A percentile compares a stretch with the other conserved stretches of the same genome.
These are phyloP conservation scores for Drosophila parvula DNA, from an alignment of 1,140 invertebrate species.

Conservation along the genomic window DNA sequence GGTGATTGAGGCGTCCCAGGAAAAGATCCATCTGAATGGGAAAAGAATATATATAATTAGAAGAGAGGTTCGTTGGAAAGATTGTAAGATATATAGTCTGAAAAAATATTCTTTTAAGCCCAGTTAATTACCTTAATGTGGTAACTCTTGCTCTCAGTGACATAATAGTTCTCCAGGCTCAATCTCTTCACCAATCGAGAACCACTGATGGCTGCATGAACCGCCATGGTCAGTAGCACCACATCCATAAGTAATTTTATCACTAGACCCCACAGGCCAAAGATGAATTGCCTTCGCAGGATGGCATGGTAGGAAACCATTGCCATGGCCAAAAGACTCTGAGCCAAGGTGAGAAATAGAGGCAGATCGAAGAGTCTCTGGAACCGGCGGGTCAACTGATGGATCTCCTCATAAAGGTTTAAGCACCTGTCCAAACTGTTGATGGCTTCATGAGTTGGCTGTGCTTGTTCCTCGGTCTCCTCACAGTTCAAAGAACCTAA, in stretches of 20 bases:
- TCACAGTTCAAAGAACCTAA: background rate
- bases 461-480: background rate
- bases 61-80: too few species aligned
- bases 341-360: constrained; percentile 33
- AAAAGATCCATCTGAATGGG: constrained; percentile 57
- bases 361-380: constrained; percentile 54
- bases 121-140: constrained; percentile 36
- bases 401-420: constrained; percentile 55
- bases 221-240: constrained; percentile 50
- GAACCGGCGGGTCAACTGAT: constrained; percentile 26
- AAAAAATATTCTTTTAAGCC: too few species aligned
- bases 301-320: constrained; percentile 39
- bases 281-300: background rate
- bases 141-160: constrained; percentile 31
- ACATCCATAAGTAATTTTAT: constrained; percentile 47
- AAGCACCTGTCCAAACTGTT: constrained; percentile 47
- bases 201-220: constrained; percentile 36
- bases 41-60: background rate
- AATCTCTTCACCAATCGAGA: constrained; percentile 42
- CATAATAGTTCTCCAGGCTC: constrained; percentile 56
- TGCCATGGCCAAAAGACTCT: constrained; percentile 33
- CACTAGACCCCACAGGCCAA: constrained; percentile 21
- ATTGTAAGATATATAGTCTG: background rate
- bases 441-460: background rate
- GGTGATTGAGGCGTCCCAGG: constrained; percentile 45